Base-by-base conservation (phyloP, 2,113 vertebrate genomes). In the Agelaius tricolor region DNA sequence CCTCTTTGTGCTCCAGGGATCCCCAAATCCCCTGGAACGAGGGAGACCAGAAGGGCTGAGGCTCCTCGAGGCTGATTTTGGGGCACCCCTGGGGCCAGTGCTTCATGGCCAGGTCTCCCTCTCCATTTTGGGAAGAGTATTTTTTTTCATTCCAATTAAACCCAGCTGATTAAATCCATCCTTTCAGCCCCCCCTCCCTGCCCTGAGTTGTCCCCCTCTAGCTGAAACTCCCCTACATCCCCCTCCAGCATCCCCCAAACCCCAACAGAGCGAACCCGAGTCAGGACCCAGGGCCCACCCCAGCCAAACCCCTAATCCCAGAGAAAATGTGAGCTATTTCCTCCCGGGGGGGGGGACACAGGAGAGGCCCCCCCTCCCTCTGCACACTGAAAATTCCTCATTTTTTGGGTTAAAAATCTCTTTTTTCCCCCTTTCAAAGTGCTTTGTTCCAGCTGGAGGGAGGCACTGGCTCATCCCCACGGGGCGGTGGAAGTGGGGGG, bases 181-280 rank as follows among this genome's bases (percentile, higher is more conserved):
- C 71, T 74, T 69, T n/a, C 37, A 19, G n/a, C 26, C 13, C 4
- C 23, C 26, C 7, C 10, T 24, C 44, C 20, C 69, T 2, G 10
- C 8, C 37, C 58, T 47, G 28, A 47, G 62, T 46, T 75, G 62
- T 54, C 23, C 57, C 58, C 49, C 72, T 28, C 35, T 77, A 33
- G 89, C 77, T 30, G 15, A 28, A 71, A 27, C n/a, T 52, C 52
- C 76, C 67, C 41, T 26, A 7, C 3, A 26, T 8, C 31, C 41
- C 47, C 13, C 52, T 43, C 54, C 75, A 49, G 61, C 74, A 81
- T 55, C 43, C 4, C 89, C 62, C 52, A 41, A 44, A 85, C 15
- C 52, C 71, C 7, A 0, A 35, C 11, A 41, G 51, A 5, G 15
- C 2, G 0, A 61, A 23, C 33, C 0, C 0, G 24, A 84, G 59